Percentiles rank a stretch among this genome's conserved stretches.
These are phyloP conservation scores for Myotis davidii DNA, from an alignment of 2,113 vertebrate genomes.

Conservation along the genomic window DNA sequence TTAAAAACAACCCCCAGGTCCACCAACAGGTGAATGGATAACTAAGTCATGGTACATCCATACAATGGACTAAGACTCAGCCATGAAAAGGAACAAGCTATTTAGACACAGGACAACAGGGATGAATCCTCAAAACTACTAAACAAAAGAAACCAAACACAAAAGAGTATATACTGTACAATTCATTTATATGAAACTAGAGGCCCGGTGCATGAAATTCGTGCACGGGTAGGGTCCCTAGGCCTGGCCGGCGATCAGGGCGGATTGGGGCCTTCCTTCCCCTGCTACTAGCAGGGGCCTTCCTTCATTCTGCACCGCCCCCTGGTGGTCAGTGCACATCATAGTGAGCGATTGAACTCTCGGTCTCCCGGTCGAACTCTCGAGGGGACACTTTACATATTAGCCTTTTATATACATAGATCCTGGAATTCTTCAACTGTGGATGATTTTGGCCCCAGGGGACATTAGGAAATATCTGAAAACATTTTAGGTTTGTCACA, in stretches of 20 bases:
- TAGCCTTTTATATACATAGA: too few relatives aligned
- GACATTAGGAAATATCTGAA: slow-evolving; percentile 28
- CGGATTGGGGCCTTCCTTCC: too few relatives aligned
- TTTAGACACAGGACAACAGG: too few relatives aligned
- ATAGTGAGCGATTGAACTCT: too few relatives aligned
- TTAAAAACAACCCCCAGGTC: background rate
- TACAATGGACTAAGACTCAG: background rate
- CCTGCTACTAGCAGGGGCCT: too few relatives aligned
- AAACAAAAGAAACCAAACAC: background rate
- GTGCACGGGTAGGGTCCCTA: too few relatives aligned
- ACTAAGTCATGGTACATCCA: background rate
- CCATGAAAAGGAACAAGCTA: background rate
- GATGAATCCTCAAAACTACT: background rate
- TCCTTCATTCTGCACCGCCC: too few relatives aligned
- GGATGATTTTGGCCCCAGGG: background rate
- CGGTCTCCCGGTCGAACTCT: too few relatives aligned
- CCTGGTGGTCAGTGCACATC: too few relatives aligned
- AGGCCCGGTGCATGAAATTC: too few relatives aligned
- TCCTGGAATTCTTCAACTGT: background rate
- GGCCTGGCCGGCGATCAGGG: too few relatives aligned
- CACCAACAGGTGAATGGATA: background rate
- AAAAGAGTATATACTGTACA: background rate
- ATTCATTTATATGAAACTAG: background rate
- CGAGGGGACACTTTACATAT: too few relatives aligned
- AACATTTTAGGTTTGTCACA: background rate